Conservation (phyloP, 2,113 vertebrate species). For the Peromyscus maniculatus region DNA sequence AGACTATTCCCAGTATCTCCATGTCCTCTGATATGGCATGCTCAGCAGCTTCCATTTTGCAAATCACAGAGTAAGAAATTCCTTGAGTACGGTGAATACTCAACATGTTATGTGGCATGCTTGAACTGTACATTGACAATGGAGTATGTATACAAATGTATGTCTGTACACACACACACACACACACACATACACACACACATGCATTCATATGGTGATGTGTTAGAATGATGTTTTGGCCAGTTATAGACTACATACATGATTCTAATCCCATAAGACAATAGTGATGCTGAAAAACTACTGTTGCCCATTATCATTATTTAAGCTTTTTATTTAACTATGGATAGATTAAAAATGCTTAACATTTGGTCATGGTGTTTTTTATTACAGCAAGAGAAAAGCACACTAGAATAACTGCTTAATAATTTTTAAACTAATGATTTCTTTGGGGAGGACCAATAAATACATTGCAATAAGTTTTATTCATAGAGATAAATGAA, state of each 20-base stretch:
- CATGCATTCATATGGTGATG: neutral
- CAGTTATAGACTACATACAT: no score
- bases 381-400: neutral
- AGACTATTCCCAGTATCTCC: neutral
- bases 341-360: no score
- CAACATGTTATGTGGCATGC: neutral
- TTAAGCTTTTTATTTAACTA: no score
- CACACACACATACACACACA: neutral
- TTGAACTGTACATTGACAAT: constrained; percentile 39
- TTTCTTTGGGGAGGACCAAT: neutral
- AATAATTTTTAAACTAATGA: neutral
- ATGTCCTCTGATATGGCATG: neutral
- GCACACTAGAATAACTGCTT: neutral
- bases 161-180: no score
- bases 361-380: neutral
- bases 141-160: neutral
- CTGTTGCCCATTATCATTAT: no score
- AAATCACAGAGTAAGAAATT: neutral
- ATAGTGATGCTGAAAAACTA: no score
- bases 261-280: no score
- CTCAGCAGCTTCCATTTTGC: neutral
- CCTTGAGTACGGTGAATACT: neutral
- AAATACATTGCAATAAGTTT: neutral
- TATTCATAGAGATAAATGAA: neutral
- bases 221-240: no score